phyloP scores from a whole-genome alignment of 2,797 vertebrate species.

The Antrozous pallidus region DNA sequence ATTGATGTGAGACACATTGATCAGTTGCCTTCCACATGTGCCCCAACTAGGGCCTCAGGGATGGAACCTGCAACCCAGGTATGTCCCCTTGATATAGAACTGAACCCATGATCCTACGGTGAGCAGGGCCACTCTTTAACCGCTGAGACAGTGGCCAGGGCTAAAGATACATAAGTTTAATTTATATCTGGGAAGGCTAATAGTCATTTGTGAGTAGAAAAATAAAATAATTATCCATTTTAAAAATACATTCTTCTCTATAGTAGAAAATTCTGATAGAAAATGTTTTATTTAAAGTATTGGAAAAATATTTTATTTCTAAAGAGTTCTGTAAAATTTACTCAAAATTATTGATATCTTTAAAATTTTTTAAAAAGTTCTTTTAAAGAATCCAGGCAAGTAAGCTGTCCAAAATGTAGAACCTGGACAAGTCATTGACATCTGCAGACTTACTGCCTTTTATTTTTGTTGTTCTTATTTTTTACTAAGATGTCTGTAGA shows the following conservation, averaged over 20 bases:
- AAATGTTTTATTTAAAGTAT: not conserved
- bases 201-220: constrained; percentile 15
- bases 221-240: not conserved
- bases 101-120: no score
- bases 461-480: not conserved
- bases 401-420: not conserved
- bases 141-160: no score
- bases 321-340: not conserved
- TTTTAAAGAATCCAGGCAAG: not conserved
- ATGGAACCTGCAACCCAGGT: no score
- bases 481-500: not conserved
- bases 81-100: no score
- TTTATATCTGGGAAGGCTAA: not conserved
- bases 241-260: not conserved
- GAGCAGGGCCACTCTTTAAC: no score
- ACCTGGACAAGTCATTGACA: not conserved
- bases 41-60: no score
- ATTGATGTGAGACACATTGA: no score
- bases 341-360: not conserved
- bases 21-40: no score
- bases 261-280: not conserved
- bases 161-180: not conserved
- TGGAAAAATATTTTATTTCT: not conserved
- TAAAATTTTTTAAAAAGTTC: not conserved
- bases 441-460: not conserved